A percentile compares a stretch with the other conserved stretches of the same genome.
These are phyloP conservation scores for Eupithecia vulgata DNA, from an alignment of 2,888 invertebrate species.

Conservation along the genomic window DNA sequence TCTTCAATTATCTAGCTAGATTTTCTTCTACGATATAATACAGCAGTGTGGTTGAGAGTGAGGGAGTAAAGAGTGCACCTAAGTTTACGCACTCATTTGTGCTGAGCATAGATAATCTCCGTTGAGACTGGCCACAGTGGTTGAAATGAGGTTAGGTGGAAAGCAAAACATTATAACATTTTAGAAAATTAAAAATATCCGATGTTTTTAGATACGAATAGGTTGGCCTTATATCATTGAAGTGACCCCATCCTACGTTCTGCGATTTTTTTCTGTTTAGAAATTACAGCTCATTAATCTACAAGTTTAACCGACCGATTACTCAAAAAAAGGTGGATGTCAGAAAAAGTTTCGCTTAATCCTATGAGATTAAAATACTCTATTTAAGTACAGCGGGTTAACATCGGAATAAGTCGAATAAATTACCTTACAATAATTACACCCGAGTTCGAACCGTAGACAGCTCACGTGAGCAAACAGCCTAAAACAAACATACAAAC, in stretches of 20 bases:
- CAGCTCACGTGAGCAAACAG: background rate
- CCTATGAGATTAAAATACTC: background rate
- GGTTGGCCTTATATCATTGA: background rate
- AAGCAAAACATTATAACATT: background rate
- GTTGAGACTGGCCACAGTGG: no score
- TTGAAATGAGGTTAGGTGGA: no score
- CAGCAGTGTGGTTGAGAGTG: no score
- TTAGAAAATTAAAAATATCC: background rate
- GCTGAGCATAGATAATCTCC: no score
- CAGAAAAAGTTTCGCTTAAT: background rate
- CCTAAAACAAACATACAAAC: background rate
- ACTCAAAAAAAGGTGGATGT: background rate
- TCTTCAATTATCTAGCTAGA: no score
- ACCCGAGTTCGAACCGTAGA: constrained; percentile 1
- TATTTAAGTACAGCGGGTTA: background rate
- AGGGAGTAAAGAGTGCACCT: no score
- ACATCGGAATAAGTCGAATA: background rate
- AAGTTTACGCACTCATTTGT: no score
- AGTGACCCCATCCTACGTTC: background rate
- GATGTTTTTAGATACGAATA: background rate
- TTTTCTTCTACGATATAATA: no score
- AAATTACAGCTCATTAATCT: background rate
- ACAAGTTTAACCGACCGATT: background rate
- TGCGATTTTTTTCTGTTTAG: background rate
- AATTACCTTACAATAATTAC: background rate